phyloP scores from a whole-genome alignment of 1,140 invertebrate species.

The Colletes latitarsis region DNA sequence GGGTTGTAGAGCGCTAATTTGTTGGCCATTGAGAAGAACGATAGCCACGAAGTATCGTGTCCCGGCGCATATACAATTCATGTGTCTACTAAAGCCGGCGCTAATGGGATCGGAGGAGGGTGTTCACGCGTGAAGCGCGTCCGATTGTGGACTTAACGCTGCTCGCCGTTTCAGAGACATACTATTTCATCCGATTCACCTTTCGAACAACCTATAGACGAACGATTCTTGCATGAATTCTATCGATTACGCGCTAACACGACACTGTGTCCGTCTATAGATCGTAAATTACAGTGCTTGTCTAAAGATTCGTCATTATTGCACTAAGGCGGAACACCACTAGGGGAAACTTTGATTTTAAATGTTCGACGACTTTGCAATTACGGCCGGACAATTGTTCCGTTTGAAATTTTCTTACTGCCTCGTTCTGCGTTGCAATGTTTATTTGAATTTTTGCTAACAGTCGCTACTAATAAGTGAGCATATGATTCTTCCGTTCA shows the following conservation, averaged over 20 bases:
- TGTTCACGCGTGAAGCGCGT: slow-evolving; percentile 46
- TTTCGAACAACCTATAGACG: slow-evolving; percentile 7
- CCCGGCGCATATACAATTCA: slow-evolving; percentile 52
- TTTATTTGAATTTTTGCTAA: neutral
- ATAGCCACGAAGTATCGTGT: slow-evolving; percentile 49
- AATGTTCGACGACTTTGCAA: neutral
- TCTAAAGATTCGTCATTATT: slow-evolving; percentile 17
- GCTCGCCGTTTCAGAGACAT: slow-evolving; percentile 30
- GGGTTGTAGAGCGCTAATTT: slow-evolving; percentile 22
- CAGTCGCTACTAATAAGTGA: too few relatives aligned
- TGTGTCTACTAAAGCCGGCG: slow-evolving; percentile 35
- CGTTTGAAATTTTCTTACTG: neutral
- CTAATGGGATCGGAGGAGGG: slow-evolving; percentile 49
- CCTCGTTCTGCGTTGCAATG: neutral
- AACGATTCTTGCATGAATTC: slow-evolving; percentile 14
- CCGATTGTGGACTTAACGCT: slow-evolving; percentile 35
- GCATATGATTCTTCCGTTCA: too few relatives aligned
- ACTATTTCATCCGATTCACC: slow-evolving; percentile 35
- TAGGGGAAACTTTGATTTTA: neutral
- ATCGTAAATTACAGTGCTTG: slow-evolving; percentile 28
- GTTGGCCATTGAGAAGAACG: slow-evolving; percentile 29
- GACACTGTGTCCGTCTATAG: slow-evolving; percentile 3
- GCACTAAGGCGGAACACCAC: neutral
- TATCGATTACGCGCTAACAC: slow-evolving; percentile 34
- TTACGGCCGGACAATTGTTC: neutral